Percentiles rank a stretch among this genome's conserved stretches.
Conservation (phyloP, 2,113 vertebrate genomes). For the Chelonoidis abingdonii region DNA sequence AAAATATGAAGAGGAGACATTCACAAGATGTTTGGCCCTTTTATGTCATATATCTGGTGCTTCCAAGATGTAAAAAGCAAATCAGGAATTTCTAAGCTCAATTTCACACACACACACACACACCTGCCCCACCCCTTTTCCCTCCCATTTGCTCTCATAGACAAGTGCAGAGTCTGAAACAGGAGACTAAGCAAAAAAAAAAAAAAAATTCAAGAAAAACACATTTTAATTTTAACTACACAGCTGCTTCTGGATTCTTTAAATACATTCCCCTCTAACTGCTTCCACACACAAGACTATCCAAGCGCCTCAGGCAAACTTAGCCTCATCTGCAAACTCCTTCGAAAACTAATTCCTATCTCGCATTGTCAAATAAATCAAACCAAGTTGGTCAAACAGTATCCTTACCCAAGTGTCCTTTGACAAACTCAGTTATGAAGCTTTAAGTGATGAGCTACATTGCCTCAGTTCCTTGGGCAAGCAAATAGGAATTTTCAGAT, state of each 20-base stretch:
- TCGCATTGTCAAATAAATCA: constrained; percentile 55
- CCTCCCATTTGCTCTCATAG: constrained; percentile 38
- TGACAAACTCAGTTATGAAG: not conserved
- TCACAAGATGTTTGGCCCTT: constrained; percentile 49
- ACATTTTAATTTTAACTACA: constrained; percentile 75
- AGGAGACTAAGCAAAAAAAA: constrained; percentile 73
- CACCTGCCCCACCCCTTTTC: constrained; percentile 55
- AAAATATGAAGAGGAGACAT: constrained; percentile 2
- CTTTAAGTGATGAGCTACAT: constrained; percentile 27
- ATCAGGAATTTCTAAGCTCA: constrained; percentile 52
- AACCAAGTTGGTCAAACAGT: constrained; percentile 50
- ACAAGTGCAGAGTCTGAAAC: constrained; percentile 47
- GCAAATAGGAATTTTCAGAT: not conserved
- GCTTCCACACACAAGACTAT: constrained; percentile 65
- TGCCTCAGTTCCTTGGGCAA: not conserved
- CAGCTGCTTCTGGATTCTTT: constrained; percentile 69
- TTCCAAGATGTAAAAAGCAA: constrained; percentile 52
- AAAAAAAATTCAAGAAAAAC: constrained; percentile 67
- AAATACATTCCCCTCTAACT: constrained; percentile 70
- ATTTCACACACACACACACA: constrained; percentile 51
- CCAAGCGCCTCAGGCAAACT: constrained; percentile 48
- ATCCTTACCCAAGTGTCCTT: constrained; percentile 16
- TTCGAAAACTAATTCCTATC: constrained; percentile 66
- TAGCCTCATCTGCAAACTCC: constrained; percentile 57
- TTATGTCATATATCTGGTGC: constrained; percentile 39